Evolutionary conservation across 2,113 vertebrate genomes (phyloP).

Genomic region (Ictidomys tridecemlineatus): DNA sequence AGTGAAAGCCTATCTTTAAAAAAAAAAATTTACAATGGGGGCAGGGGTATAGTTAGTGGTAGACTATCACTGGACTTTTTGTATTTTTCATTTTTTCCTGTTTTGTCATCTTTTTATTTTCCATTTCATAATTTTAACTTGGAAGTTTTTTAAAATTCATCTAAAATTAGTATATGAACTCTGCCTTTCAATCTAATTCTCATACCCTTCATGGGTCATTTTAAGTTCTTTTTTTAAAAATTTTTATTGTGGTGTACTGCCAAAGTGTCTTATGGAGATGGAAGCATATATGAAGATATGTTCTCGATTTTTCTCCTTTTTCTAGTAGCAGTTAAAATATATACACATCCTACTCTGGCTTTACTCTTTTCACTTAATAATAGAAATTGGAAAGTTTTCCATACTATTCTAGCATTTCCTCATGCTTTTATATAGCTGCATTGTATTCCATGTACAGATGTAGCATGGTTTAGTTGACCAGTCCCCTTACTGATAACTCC

Average conservation of each 20-base stretch:
- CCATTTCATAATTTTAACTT: not conserved
- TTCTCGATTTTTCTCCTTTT: constrained; percentile 44
- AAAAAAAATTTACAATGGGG: too few species aligned
- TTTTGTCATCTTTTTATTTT: not conserved
- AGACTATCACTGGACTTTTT: not conserved
- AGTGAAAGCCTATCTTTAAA: too few species aligned
- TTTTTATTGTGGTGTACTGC: not conserved
- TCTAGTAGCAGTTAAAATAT: constrained; percentile 5
- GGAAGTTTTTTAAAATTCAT: not conserved
- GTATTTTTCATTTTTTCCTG: not conserved
- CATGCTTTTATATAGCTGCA: not conserved
- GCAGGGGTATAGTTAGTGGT: too few species aligned
- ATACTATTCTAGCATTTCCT: not conserved
- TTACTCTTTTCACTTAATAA: constrained; percentile 28
- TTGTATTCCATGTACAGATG: constrained; percentile 1
- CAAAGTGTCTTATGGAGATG: not conserved
- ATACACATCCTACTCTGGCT: not conserved
- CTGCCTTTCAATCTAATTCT: not conserved
- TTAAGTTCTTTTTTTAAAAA: not conserved
- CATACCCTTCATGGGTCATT: not conserved
- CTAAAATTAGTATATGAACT: not conserved
- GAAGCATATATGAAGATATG: not conserved
- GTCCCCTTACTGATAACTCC: not conserved
- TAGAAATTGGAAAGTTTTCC: not conserved
- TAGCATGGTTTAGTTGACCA: not conserved